phyloP scores from a whole-genome alignment of 64 coral and sea anemone species.

The Dendrophyllia cribrosa region DNA sequence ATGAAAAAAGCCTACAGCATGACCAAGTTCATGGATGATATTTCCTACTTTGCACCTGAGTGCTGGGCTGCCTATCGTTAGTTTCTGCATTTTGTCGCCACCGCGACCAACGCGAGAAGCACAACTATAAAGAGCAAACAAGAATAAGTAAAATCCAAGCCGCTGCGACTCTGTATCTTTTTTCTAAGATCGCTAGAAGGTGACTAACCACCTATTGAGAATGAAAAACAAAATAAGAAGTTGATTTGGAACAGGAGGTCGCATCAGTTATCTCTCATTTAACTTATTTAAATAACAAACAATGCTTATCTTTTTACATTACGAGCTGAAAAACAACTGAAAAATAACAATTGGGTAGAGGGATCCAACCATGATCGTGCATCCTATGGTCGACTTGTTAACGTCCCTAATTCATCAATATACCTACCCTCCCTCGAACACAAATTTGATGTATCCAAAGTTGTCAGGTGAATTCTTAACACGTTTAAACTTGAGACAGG shows the following conservation, averaged over 20 bases:
- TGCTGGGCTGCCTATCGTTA: slow-evolving; percentile 54
- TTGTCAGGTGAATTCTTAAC: slow-evolving; percentile 27
- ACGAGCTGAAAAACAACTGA: too few species aligned
- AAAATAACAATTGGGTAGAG: too few species aligned
- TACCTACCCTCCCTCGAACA: slow-evolving; percentile 94
- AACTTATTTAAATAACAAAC: too few species aligned
- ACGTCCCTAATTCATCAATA: not conserved
- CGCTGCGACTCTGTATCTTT: too few species aligned
- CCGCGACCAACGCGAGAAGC: slow-evolving; percentile 75
- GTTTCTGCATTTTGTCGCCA: slow-evolving; percentile 59
- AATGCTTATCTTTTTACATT: too few species aligned
- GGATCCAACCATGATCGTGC: too few species aligned
- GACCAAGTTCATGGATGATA: slow-evolving; percentile 84
- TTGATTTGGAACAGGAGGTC: too few species aligned
- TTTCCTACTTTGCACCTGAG: slow-evolving; percentile 82
- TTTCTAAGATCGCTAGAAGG: too few species aligned
- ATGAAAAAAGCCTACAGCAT: slow-evolving; percentile 90
- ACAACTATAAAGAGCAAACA: slow-evolving; percentile 28
- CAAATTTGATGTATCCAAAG: slow-evolving; percentile 84
- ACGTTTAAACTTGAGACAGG: slow-evolving; percentile 78
- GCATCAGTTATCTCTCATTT: too few species aligned
- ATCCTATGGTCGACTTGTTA: not conserved
- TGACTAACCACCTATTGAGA: too few species aligned
- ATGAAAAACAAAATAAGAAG: too few species aligned
- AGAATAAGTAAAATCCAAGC: not conserved